Conservation (phyloP, 2,888 invertebrate genomes). For the Drosophila tripunctata region DNA sequence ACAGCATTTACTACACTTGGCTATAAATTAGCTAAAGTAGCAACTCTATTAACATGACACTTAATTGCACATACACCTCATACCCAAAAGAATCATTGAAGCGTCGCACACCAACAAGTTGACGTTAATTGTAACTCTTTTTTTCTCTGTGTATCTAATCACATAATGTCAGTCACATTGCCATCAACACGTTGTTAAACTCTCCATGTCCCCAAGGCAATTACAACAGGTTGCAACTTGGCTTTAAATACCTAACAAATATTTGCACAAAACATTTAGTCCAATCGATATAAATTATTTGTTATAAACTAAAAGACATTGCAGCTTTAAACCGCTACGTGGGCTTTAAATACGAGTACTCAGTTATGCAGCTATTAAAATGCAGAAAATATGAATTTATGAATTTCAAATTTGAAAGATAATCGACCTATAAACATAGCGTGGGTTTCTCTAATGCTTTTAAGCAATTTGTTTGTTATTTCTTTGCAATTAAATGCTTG, state of each 20-base stretch:
- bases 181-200: conserved; percentile 33
- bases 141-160: conserved; percentile 27
- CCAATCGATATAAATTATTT: conserved; percentile 47
- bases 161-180: conserved; percentile 23
- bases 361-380: conserved; percentile 53
- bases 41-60: conserved; percentile 36
- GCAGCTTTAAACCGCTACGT: conserved; percentile 41
- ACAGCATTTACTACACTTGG: no score
- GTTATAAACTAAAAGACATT: conserved; percentile 38
- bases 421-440: conserved; percentile 31
- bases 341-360: conserved; percentile 51
- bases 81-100: conserved; percentile 47
- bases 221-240: neutral
- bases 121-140: neutral
- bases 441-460: conserved; percentile 42
- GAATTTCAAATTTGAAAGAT: conserved; percentile 24
- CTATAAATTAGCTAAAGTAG: neutral
- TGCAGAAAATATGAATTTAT: conserved; percentile 30
- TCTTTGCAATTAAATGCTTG: conserved; percentile 34
- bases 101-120: conserved; percentile 42
- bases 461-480: conserved; percentile 7
- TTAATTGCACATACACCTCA: conserved; percentile 47
- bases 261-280: conserved; percentile 12
- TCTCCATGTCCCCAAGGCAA: conserved; percentile 24
- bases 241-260: conserved; percentile 9